Evolutionary conservation across 53 echinoderm and acorn worm genomes (phyloP).

Genomic region (Arbacia lixula): DNA sequence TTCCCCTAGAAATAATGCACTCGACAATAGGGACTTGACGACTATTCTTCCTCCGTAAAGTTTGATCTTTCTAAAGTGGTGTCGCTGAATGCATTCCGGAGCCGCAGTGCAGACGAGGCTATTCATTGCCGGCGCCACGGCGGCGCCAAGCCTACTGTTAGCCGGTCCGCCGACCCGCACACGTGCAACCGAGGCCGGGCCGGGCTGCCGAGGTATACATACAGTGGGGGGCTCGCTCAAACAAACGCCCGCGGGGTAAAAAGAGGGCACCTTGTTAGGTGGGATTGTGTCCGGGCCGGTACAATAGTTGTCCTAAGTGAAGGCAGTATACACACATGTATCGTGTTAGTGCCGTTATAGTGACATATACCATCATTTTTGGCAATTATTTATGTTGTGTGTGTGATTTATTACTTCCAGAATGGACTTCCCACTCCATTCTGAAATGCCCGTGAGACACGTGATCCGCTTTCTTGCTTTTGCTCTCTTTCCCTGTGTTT

Average conservation of each 20-base stretch:
- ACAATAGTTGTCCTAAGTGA: too few species aligned
- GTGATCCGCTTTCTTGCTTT: too few species aligned
- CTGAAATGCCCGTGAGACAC: too few species aligned
- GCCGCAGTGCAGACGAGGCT: neutral
- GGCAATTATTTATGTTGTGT: too few species aligned
- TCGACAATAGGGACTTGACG: slow-evolving; percentile 7
- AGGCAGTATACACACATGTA: neutral
- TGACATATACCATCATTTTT: too few species aligned
- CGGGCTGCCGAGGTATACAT: neutral
- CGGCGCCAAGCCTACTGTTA: slow-evolving; percentile 53
- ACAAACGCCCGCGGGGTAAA: slow-evolving; percentile 47
- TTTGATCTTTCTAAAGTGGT: slow-evolving; percentile 60
- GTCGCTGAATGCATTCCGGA: slow-evolving; percentile 20
- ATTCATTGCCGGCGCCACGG: slow-evolving; percentile 30
- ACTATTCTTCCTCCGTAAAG: slow-evolving; percentile 38
- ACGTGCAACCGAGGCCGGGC: slow-evolving; percentile 23
- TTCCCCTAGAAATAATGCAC: too few species aligned
- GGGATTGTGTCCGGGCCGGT: neutral
- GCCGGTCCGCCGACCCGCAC: slow-evolving; percentile 11
- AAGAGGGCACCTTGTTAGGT: neutral
- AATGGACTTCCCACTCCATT: too few species aligned
- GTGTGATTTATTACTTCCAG: too few species aligned
- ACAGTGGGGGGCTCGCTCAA: slow-evolving; percentile 24
- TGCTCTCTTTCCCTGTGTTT: too few species aligned
- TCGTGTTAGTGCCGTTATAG: too few species aligned